These are phyloP conservation scores for Drosophila kanekoi DNA, from an alignment of 2,888 invertebrate species.

Conservation along the genomic window DNA sequence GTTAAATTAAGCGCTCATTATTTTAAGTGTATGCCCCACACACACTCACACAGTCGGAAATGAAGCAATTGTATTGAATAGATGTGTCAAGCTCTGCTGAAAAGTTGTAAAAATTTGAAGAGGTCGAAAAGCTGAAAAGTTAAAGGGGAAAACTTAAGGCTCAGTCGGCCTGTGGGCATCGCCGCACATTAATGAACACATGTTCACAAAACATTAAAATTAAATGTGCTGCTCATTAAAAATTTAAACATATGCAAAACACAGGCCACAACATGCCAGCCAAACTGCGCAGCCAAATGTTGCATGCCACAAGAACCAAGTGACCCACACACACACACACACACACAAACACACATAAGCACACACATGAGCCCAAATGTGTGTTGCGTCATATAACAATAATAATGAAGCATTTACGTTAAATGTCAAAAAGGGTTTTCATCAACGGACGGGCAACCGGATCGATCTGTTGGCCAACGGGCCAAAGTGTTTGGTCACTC, in stretches of 20 bases:
- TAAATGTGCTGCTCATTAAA: slow-evolving; percentile 76
- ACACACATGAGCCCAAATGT: slow-evolving; percentile 12
- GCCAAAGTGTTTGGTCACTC: slow-evolving; percentile 73
- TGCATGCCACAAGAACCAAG: slow-evolving; percentile 19
- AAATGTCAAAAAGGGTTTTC: slow-evolving; percentile 71
- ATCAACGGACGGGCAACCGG: slow-evolving; percentile 39
- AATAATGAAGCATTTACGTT: slow-evolving; percentile 78
- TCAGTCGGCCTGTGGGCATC: slow-evolving; percentile 12
- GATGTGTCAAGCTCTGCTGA: slow-evolving; percentile 27
- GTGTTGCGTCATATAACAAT: slow-evolving; percentile 64
- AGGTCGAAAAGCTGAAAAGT: slow-evolving; percentile 4
- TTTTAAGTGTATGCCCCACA: slow-evolving; percentile 65
- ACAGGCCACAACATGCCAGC: slow-evolving; percentile 34
- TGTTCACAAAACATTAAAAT: slow-evolving; percentile 75
- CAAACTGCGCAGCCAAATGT: slow-evolving; percentile 33
- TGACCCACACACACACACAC: background rate
- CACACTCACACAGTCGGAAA: slow-evolving; percentile 7
- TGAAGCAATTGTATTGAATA: slow-evolving; percentile 44
- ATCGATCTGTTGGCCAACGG: slow-evolving; percentile 35
- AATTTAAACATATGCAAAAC: slow-evolving; percentile 64
- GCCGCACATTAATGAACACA: slow-evolving; percentile 71
- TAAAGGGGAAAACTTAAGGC: slow-evolving; percentile 35
- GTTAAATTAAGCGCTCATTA: slow-evolving; percentile 77
- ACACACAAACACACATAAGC: background rate
- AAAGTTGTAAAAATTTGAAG: slow-evolving; percentile 10